phyloP scores from a whole-genome alignment of 2,113 vertebrate genomes.

The Istiophorus platypterus region DNA sequence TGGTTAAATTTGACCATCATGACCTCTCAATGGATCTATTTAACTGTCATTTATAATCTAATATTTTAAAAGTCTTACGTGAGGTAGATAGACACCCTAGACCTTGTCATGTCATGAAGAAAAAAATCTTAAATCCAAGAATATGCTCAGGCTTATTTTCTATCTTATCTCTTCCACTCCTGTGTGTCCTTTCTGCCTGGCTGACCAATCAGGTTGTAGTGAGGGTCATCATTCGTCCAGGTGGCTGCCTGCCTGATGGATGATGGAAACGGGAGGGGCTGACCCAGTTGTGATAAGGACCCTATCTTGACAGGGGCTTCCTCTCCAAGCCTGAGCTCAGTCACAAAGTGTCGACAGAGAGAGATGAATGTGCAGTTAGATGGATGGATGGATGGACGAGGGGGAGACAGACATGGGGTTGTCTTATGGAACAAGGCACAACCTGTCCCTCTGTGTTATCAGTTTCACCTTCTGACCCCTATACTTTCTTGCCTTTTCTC shows the following conservation, averaged over 20 bases:
- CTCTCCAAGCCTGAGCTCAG: constrained; percentile 73
- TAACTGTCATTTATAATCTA: not conserved
- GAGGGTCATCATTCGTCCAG: constrained; percentile 77
- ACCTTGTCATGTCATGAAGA: not conserved
- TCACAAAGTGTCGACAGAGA: constrained; percentile 75
- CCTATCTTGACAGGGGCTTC: constrained; percentile 83
- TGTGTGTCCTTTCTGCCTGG: constrained; percentile 40
- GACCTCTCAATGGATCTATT: constrained; percentile 1
- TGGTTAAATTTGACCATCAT: constrained; percentile 13
- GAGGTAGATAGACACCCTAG: not conserved
- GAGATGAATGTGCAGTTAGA: constrained; percentile 73
- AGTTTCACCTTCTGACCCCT: constrained; percentile 64
- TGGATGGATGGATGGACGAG: constrained; percentile 65
- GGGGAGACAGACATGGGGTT: constrained; percentile 52
- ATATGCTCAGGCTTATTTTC: constrained; percentile 52
- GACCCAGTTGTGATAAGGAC: constrained; percentile 75
- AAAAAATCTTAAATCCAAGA: constrained; percentile 47
- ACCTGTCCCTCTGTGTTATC: constrained; percentile 76
- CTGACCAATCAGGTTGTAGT: constrained; percentile 59
- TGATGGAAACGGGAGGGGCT: constrained; percentile 71
- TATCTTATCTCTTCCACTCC: constrained; percentile 59
- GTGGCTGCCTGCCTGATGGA: constrained; percentile 79
- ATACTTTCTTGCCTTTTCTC: constrained; percentile 31
- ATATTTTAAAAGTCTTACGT: not conserved
- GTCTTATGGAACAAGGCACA: constrained; percentile 74